Evolutionary conservation across 2,797 vertebrate species (phyloP).

Genomic region (Hydrophis major): DNA sequence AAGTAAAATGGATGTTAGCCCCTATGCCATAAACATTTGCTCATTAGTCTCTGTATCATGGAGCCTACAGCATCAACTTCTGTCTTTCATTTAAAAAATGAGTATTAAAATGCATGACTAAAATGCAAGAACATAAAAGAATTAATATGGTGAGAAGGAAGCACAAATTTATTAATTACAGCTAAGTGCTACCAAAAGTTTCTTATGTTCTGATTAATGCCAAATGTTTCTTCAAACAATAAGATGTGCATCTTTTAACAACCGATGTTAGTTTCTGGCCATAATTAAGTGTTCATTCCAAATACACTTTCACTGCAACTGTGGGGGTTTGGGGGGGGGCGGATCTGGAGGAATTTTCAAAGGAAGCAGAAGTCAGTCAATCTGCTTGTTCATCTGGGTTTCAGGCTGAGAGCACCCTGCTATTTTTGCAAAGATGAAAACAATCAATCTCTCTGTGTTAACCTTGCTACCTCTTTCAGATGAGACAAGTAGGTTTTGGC

Average conservation of each 20-base stretch:
- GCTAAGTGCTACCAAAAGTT: not conserved
- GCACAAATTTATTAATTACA: not conserved
- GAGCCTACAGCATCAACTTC: not conserved
- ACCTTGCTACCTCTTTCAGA: not conserved
- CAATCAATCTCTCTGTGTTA: not conserved
- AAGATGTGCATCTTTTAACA: not conserved
- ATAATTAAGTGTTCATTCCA: not conserved
- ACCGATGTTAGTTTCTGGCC: not conserved
- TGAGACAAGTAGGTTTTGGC: not conserved
- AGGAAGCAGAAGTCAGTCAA: slow-evolving; percentile 11
- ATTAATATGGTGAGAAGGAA: slow-evolving; percentile 1
- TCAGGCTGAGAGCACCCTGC: not conserved
- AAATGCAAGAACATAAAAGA: not conserved
- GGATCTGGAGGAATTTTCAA: not conserved
- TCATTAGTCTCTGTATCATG: not conserved
- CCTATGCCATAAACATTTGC: slow-evolving; percentile 30
- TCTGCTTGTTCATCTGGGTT: slow-evolving; percentile 17
- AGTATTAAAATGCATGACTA: not conserved
- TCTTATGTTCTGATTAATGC: not conserved
- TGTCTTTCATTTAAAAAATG: not conserved
- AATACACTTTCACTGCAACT: slow-evolving; percentile 2
- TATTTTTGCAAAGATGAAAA: not conserved
- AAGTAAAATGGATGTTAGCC: slow-evolving; percentile 9
- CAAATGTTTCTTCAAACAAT: not conserved
- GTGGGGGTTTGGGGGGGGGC: not conserved